Evolutionary conservation across 2,888 invertebrate genomes (phyloP).

Genomic region (Exephanes ischioxanthus): DNA sequence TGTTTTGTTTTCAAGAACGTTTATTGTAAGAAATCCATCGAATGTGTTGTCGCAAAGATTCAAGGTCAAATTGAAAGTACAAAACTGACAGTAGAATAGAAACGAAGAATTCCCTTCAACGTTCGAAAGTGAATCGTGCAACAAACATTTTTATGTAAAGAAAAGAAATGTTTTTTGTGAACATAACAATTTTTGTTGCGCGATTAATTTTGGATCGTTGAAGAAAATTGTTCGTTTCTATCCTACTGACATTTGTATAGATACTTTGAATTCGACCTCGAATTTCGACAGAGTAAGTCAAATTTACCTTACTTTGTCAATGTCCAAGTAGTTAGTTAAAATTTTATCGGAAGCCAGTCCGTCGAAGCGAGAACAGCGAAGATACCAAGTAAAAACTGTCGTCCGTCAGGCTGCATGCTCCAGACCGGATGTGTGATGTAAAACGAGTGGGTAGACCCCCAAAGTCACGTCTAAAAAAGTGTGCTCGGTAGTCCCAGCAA

Average conservation of each 20-base stretch:
- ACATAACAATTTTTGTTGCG: too few species aligned
- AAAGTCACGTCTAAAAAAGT: conserved; percentile 7
- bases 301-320: background rate
- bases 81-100: background rate
- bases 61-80: too few species aligned
- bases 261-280: too few species aligned
- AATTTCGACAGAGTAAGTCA: too few species aligned
- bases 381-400: conserved; percentile 4
- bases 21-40: too few species aligned
- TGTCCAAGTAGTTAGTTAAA: background rate
- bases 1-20: too few species aligned
- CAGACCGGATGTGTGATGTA: conserved; percentile 32
- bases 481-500: conserved; percentile 8
- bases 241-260: too few species aligned
- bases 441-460: conserved; percentile 31
- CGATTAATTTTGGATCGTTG: too few species aligned
- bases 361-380: background rate
- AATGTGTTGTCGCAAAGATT: too few species aligned
- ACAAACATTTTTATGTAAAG: too few species aligned
- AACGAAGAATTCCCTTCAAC: background rate
- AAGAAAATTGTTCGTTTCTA: too few species aligned
- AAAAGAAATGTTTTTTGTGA: too few species aligned
- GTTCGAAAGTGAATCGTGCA: background rate
- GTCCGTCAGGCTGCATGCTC: background rate
- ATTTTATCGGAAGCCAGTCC: background rate